Evolutionary conservation across 2,797 vertebrate genomes (phyloP).

Genomic region (Euthynnus affinis): DNA sequence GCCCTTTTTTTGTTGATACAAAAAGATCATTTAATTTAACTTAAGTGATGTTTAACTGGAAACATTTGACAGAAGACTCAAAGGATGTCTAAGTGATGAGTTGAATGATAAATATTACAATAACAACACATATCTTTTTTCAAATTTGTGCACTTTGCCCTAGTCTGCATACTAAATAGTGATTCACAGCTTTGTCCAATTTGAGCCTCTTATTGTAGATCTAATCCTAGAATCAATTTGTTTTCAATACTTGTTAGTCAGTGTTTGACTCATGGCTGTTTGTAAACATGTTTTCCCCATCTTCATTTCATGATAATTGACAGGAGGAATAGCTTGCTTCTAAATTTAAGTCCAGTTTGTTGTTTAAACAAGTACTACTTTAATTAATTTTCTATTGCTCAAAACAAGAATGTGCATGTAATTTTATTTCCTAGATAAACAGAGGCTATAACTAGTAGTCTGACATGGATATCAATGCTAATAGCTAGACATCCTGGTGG

Average conservation of each 20-base stretch:
- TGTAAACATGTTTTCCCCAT: slow-evolving; percentile 38
- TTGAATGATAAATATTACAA: slow-evolving; percentile 19
- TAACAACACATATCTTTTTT: not conserved
- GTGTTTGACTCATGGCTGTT: slow-evolving; percentile 28
- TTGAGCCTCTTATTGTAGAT: slow-evolving; percentile 10
- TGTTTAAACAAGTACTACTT: slow-evolving; percentile 1
- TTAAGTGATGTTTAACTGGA: slow-evolving; percentile 59
- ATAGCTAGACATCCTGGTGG: not conserved
- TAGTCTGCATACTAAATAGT: not conserved
- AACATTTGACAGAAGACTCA: slow-evolving; percentile 55
- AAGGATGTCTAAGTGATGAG: slow-evolving; percentile 10
- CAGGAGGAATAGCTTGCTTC: slow-evolving; percentile 32
- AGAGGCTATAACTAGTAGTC: not conserved
- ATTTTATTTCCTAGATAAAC: not conserved
- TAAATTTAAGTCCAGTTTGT: slow-evolving; percentile 19
- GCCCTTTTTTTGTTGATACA: slow-evolving; percentile 55
- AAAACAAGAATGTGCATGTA: not conserved
- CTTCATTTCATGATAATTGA: slow-evolving; percentile 28
- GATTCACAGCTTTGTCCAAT: not conserved
- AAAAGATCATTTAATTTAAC: slow-evolving; percentile 62
- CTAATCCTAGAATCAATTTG: slow-evolving; percentile 14
- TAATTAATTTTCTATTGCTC: slow-evolving; percentile 10
- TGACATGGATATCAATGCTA: slow-evolving; percentile 7
- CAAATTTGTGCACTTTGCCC: not conserved
- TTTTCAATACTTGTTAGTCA: slow-evolving; percentile 39